Base-by-base conservation (phyloP, 2,888 invertebrate genomes). In the Papilio protenor region DNA sequence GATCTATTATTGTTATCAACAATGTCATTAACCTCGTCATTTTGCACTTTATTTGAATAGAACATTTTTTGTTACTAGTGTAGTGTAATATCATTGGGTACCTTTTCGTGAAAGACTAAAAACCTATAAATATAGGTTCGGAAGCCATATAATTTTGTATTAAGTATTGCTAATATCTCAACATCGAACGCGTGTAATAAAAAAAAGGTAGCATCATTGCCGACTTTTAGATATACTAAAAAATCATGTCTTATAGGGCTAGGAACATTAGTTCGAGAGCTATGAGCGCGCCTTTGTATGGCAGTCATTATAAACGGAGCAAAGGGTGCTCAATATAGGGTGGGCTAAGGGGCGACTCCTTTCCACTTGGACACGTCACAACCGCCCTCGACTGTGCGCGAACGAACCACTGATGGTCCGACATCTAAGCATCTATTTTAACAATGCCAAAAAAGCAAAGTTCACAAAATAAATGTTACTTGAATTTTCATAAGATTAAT, bases 281-380 rank as follows among this genome's bases (percentile, higher is more conserved):
- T 49, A 57, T 33, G 66, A 57, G 59, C 59, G 73, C 52, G 55
- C 18, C 45, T 77, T 77, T 75, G 2, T 75, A 45, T 55, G 66
- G 69, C 52, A 76, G 52, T 49, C 71, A 55, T 75, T 64, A 71
- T 75, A 78, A 78, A 59, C 49, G 73, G 84, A 86, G 85, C 84
- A 82, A 83, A 90, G 91, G 87, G 89, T 87, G 81, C 87, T 89
- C 85, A 84, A 87, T 85, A 82, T 83, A 89, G 90, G 90, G 88
- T 86, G 85, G 83, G 83, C 84, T 79, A 83, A 82, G 82, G 82
- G 82, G 81, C 82, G 77, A 81, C 83, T 84, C 85, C 85, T 88
- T 85, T 81, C 88, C 89, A 92, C 93, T 93, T 92, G 88, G 88
- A 87, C 93, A 93, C 92, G 93, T 85, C 86, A 90, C 87, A 83